A percentile compares a stretch with the other conserved stretches of the same genome.
phyloP scores from a whole-genome alignment of 1,140 invertebrate genomes.

The Saccostrea echinata region DNA sequence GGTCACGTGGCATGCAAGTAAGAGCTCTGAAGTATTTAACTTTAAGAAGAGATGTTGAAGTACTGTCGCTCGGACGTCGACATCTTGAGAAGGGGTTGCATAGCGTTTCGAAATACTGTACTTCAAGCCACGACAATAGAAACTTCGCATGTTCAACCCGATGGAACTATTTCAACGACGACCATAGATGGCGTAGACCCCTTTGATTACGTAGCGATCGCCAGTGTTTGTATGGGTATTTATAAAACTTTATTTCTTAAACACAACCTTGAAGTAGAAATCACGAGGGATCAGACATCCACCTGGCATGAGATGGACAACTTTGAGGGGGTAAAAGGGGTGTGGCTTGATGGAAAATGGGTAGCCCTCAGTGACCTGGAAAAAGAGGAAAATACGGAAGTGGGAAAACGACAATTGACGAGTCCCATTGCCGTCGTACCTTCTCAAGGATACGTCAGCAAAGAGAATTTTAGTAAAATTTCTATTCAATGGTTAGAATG shows the following conservation, averaged over 20 bases:
- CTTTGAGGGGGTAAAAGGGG: slow-evolving; percentile 11
- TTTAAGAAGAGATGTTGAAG: slow-evolving; percentile 46
- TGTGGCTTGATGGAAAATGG: slow-evolving; percentile 10
- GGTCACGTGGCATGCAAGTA: slow-evolving; percentile 49
- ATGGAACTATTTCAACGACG: slow-evolving; percentile 18
- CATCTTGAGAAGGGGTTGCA: too few species aligned
- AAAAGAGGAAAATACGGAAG: not conserved
- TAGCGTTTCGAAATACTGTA: slow-evolving; percentile 46
- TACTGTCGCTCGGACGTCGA: slow-evolving; percentile 51
- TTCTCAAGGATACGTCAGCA: slow-evolving; percentile 40
- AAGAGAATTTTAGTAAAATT: slow-evolving; percentile 40
- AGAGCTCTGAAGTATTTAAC: slow-evolving; percentile 42
- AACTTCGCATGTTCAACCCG: not conserved
- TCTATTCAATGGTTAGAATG: slow-evolving; percentile 53
- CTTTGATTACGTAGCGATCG: slow-evolving; percentile 49
- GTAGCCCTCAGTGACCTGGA: not conserved
- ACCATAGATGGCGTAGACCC: slow-evolving; percentile 47
- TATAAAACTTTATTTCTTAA: slow-evolving; percentile 47
- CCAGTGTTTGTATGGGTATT: slow-evolving; percentile 45
- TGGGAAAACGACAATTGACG: slow-evolving; percentile 43
- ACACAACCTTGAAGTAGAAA: slow-evolving; percentile 40
- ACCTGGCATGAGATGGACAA: slow-evolving; percentile 32
- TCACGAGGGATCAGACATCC: slow-evolving; percentile 32
- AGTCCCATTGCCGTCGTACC: slow-evolving; percentile 48
- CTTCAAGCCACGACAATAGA: slow-evolving; percentile 43